Base-by-base conservation (phyloP, 2,797 vertebrate genomes). In the Aldrovandia affinis region DNA sequence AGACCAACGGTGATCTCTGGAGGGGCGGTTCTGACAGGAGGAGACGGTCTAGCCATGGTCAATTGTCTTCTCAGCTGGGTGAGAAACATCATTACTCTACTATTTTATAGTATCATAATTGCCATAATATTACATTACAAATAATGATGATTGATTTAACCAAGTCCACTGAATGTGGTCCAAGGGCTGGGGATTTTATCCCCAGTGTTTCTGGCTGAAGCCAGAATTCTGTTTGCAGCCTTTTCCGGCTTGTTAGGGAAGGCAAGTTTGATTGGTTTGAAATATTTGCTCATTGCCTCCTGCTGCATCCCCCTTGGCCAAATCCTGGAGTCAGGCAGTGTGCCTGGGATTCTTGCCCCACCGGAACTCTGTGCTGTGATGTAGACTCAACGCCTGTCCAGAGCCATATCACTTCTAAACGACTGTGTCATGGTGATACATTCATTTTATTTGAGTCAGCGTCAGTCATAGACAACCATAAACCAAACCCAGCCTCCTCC, bases 1-100 rank as follows among this genome's bases (percentile, higher is more conserved):
- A 87, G 0, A 83, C 84, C 47, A 95, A 95, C 0, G 93, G 93
- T 5, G 92, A 90, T 39, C 39, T 68, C 5, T 89, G 81, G 87
- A 91, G 89, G 77, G 91, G 88, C 7, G 86, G 81, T 30, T 85
- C 88, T 0, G 93, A 94, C 18, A 83, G 92, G 84, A 91, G 95
- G 91, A 93, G 94, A 86, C 92, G 94, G 83, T 90, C 90, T 47
- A 93, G 87, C 78, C 91, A 92, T 0, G 92, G 94, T 54, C 90
- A 95, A 65, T 91, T 90, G 0, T 61, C 91, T 22, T 92, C 95
- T 63, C 95, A 96, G 84, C 92, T 96, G 54, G 94, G 96, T 96
- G 78, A 88, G 93, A 63, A 44, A 63, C 10, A 59, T 47, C 25
- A 30, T 78, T 50, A 2, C 14, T 42, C 0, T n/a, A 4, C 4